A percentile compares a stretch with the other conserved stretches of the same genome.
Conservation (phyloP, 1,140 invertebrate species). For the Listronotus bonariensis region DNA sequence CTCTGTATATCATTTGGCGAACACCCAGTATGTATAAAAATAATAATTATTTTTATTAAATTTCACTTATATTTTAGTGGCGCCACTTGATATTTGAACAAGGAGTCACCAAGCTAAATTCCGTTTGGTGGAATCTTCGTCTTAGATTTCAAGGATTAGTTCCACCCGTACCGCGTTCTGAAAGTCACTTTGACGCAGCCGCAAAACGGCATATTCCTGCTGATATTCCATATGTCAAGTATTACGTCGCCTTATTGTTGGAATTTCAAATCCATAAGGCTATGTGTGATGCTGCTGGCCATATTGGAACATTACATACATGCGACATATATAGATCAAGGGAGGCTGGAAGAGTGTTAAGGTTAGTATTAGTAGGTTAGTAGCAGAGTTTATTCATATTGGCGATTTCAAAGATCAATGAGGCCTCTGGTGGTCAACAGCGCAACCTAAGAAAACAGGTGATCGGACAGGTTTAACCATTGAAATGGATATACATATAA, state of each 20-base stretch:
- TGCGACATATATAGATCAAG: constrained; percentile 81
- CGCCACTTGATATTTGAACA: constrained; percentile 78
- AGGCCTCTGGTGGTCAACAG: no score
- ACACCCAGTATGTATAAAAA: no score
- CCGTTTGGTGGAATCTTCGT: constrained; percentile 79
- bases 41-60: constrained; percentile 15
- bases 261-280: constrained; percentile 88
- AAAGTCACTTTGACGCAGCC: constrained; percentile 79
- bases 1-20: no score
- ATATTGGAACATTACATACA: constrained; percentile 75
- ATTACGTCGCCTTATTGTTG: constrained; percentile 81
- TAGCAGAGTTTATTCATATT: no score
- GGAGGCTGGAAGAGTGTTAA: constrained; percentile 71
- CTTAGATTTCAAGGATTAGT: constrained; percentile 73
- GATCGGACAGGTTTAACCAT: no score
- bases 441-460: no score
- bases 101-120: constrained; percentile 74
- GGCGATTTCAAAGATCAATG: no score
- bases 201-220: constrained; percentile 82
- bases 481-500: no score
- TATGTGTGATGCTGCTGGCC: constrained; percentile 73
- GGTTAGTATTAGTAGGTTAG: no score
- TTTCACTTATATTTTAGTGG: constrained; percentile 62
- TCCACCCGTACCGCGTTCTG: constrained; percentile 69
- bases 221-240: constrained; percentile 76